Base-by-base conservation (phyloP, 2,888 invertebrate genomes). In the Podabrus alpinus region DNA sequence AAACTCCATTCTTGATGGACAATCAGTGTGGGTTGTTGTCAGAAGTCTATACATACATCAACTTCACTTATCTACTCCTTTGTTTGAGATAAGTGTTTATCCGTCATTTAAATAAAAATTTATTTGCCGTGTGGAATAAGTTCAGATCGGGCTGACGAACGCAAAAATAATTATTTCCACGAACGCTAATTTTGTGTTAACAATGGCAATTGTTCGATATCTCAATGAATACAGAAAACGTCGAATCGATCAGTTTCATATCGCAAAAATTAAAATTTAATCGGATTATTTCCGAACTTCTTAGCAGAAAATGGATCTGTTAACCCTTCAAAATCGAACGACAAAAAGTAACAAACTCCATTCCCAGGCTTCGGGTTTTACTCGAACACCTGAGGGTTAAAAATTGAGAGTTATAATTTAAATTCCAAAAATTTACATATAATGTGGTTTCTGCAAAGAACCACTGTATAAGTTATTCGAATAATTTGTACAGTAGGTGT, bases 41-140 rank as follows among this genome's bases (percentile, higher is more conserved):
- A 71, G 66, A 64, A 66, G 66, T 59, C 71, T 59, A 66, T 71
- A 67, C 71, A 66, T 71, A 67, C 71, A 71, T 71, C 66, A 71
- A 64, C 45, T 29, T 69, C 69, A 62, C 45, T 59, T 66, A 66
- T 66, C 66, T 71, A 29, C 64, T 71, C 64, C 70, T 71, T 71
- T 71, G 71, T 71, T 24, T 71, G 45, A 62, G 64, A 64, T 70
- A 70, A 64, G 69, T 69, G 70, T 71, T 64, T 64, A 45, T 71
- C 62, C 62, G 13, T 64, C 21, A 64, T 64, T 64, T 64, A 21
- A 64, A 19, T 21, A 64, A 64, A 19, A 64, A 19, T 21, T n/a
- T 64, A 64, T 21, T 19, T 21, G 19, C 45, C 45, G 45, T 45
- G 45, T 45, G 45, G 45, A 45, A 45, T 45, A n/a, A 45, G 45